A percentile compares a stretch with the other conserved stretches of the same genome.
phyloP scores from a whole-genome alignment of 2,888 invertebrate genomes.

The Vannuccia rotundouncinata region DNA sequence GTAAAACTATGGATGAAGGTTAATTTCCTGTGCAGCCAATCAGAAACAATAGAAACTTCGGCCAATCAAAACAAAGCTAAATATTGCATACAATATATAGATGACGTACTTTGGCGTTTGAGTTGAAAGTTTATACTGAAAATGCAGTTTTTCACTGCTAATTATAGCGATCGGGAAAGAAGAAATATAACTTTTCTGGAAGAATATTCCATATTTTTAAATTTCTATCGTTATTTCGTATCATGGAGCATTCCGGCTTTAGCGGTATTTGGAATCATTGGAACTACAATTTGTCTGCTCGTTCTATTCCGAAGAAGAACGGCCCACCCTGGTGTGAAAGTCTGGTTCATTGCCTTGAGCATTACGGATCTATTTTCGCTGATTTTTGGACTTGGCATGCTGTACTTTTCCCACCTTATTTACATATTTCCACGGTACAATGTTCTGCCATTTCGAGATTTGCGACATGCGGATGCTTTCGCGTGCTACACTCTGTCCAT shows the following conservation, averaged over 20 bases:
- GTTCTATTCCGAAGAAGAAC: neutral
- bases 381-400: neutral
- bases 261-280: conserved; percentile 1
- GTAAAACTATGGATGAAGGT: no score
- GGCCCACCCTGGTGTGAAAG: neutral
- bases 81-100: no score
- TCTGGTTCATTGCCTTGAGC: conserved; percentile 27
- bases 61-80: no score
- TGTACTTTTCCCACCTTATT: neutral
- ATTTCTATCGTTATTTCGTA: conserved; percentile 24
- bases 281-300: conserved; percentile 13
- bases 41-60: no score
- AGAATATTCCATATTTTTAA: neutral
- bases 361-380: conserved; percentile 21
- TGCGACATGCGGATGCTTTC: conserved; percentile 25
- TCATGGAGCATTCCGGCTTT: conserved; percentile 17
- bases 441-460: neutral
- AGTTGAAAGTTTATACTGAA: no score
- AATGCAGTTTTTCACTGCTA: no score
- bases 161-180: no score
- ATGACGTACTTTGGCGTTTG: no score
- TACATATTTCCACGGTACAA: conserved; percentile 10
- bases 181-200: neutral
- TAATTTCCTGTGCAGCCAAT: no score
- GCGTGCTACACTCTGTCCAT: conserved; percentile 31